Evolutionary conservation across 2,113 vertebrate species (phyloP), one percentile per base, ranked within the genome.

Genomic region (Haliaeetus leucogaster): DNA sequence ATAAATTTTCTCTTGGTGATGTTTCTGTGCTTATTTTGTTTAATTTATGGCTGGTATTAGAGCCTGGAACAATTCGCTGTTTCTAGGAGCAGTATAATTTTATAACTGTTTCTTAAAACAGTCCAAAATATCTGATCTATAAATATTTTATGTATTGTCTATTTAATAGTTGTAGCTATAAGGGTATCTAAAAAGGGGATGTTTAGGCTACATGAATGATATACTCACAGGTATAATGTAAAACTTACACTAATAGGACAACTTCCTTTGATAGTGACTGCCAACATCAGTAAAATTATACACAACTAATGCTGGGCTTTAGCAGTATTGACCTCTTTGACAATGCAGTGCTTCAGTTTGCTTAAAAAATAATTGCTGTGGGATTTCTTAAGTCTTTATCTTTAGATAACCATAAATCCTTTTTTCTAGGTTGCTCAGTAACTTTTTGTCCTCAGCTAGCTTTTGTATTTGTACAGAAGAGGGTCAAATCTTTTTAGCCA

Each of bases 321-420:
- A 79, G 30, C 13, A n/a, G 13, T 74, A 59, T 74, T 89, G 38
- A 73, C 48, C 45, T 84, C 17, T 63, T 77, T 82, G 42, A 74
- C 14, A 77, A 32, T n/a, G 71, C 26, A 71, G 11, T 34, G 4
- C 42, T 94, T 91, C 29, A 67, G 11, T 90, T 93, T 91, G 11
- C 26, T 78, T 89, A 59, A 91, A 89, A 84, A 82, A 66, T 53
- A 89, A 74, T 86, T 89, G 47, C 56, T 87, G 5, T 85, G 72
- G 55, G 65, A 87, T 67, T 87, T 29, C 30, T 66, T 53, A 50
- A 81, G 43, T 47, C 81, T 82, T 71, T 86, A 78, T 86, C 56
- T 86, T 45, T 55, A 67, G 32, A 82, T 43, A 89, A 66, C 30
- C 11, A 62, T 45, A 95, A 85, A 67, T 58, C n/a, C 3, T 84